These are phyloP conservation scores for Myotis pilosus DNA, from an alignment of 2,797 vertebrate genomes.

Conservation along the genomic window DNA sequence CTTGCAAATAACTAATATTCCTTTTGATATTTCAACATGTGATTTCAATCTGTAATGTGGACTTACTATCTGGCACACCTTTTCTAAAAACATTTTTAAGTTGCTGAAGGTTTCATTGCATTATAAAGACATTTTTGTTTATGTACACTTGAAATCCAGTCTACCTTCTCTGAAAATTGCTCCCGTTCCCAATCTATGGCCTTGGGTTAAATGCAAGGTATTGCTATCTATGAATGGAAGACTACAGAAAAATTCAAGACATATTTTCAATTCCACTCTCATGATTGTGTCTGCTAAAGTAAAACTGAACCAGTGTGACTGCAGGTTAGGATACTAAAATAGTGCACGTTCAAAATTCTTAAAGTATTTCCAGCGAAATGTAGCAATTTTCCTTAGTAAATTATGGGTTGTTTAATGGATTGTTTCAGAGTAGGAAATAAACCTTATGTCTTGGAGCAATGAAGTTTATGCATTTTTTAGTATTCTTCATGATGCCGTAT, in stretches of 20 bases:
- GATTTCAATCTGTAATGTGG: neutral
- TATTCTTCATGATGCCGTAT: neutral
- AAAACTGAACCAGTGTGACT: constrained; percentile 31
- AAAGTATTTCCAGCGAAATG: neutral
- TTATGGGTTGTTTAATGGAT: neutral
- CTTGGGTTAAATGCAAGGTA: constrained; percentile 40
- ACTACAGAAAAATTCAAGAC: constrained; percentile 32
- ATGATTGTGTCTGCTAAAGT: constrained; percentile 42
- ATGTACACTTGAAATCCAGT: neutral
- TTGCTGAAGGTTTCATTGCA: neutral
- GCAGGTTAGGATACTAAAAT: constrained; percentile 43
- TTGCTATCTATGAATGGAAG: neutral
- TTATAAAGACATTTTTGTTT: constrained; percentile 47
- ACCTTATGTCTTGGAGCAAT: constrained; percentile 15
- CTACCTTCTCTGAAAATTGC: constrained; percentile 18
- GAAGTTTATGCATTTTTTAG: constrained; percentile 29
- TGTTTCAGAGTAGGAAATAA: constrained; percentile 9
- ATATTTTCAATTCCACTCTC: constrained; percentile 35
- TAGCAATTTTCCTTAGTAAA: constrained; percentile 3
- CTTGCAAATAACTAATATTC: neutral
- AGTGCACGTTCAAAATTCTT: neutral
- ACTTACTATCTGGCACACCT: neutral
- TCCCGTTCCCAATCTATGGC: neutral
- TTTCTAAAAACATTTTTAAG: constrained; percentile 26
- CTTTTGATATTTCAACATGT: neutral